Conservation (phyloP, 2,113 vertebrate species). For the Phalacrocorax brasilianus region DNA sequence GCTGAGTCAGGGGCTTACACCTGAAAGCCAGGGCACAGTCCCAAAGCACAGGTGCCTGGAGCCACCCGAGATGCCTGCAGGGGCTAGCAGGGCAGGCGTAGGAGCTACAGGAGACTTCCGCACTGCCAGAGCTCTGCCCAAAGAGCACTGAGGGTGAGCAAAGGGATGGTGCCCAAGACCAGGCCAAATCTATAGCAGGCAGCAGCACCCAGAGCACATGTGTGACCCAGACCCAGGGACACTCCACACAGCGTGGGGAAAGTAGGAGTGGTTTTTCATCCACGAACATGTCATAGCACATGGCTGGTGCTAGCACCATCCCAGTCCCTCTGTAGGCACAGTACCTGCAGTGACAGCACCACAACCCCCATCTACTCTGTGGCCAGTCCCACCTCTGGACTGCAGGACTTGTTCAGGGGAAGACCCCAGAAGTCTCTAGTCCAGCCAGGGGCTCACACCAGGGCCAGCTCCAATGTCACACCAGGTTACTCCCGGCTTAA, state of each 20-base stretch:
- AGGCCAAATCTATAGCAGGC: background rate
- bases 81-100: background rate
- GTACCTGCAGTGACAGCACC: background rate
- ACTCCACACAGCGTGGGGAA: accelerated
- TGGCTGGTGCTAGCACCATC: background rate
- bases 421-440: background rate
- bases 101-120: background rate
- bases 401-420: background rate
- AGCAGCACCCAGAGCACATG: background rate
- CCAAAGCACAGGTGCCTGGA: background rate
- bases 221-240: background rate
- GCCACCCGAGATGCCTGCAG: background rate
- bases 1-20: background rate
- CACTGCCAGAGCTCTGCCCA: background rate
- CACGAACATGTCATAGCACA: background rate
- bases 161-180: background rate
- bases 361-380: background rate
- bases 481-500: background rate
- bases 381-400: background rate
- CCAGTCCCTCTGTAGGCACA: background rate
- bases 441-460: background rate
- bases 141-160: background rate
- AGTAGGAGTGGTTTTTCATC: background rate
- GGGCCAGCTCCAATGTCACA: background rate
- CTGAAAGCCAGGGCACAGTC: accelerated